A percentile compares a stretch with the other conserved stretches of the same genome.
Evolutionary conservation across 2,888 invertebrate species (phyloP).

Genomic region (Branchinecta sandiegonensis): DNA sequence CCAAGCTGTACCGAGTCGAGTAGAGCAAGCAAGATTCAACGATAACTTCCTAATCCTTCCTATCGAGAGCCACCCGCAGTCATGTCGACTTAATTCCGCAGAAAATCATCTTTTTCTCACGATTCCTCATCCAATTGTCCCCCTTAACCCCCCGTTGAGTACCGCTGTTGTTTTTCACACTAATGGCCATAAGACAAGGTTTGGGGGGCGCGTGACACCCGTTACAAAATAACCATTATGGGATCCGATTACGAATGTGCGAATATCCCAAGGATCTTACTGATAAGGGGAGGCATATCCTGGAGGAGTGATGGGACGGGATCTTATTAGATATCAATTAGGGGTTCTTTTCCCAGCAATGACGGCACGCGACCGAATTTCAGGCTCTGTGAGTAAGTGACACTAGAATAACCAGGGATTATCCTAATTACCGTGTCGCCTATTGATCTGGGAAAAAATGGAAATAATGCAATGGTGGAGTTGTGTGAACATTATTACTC

Average conservation of each 20-base stretch:
- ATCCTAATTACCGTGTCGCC: no score
- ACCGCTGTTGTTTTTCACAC: constrained; percentile 10
- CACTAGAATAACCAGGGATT: not conserved
- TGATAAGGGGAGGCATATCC: not conserved
- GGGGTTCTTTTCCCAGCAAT: not conserved
- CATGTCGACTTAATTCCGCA: no score
- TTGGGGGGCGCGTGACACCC: constrained; percentile 14
- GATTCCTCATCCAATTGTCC: not conserved
- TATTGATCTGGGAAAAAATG: no score
- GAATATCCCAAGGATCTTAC: constrained; percentile 12
- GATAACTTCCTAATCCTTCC: no score
- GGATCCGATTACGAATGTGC: constrained; percentile 15
- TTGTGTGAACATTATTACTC: no score
- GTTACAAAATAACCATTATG: constrained; percentile 14
- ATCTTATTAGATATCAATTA: constrained; percentile 1
- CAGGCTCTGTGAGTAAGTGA: constrained; percentile 1
- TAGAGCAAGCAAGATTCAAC: no score
- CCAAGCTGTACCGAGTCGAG: no score
- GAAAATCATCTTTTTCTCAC: not conserved
- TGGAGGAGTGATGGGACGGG: not conserved
- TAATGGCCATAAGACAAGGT: not conserved
- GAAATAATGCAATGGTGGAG: no score
- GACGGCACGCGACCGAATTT: not conserved
- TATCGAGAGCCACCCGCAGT: no score
- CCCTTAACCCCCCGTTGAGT: not conserved